Base-by-base conservation (phyloP, 2,797 vertebrate species). In the Characodon lateralis region DNA sequence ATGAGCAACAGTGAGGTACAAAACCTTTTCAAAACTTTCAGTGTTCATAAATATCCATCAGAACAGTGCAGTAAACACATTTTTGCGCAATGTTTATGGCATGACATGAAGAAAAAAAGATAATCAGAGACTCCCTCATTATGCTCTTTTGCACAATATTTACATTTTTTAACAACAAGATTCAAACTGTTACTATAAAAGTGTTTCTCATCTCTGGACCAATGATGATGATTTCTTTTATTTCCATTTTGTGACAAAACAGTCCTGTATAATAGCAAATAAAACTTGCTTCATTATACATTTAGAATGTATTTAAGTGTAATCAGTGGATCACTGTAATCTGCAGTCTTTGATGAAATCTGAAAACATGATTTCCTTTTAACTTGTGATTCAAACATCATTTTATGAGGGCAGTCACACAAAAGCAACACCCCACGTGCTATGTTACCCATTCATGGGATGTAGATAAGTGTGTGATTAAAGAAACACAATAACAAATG, bases 1-100 rank as follows among this genome's bases (percentile, higher is more conserved):
- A 96, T 99, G 96, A 98, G 95, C 80, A 99, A 98, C 95, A 99
- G 96, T 1, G 97, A 99, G 98, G 98, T 99, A 96, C 9, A 76
- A 31, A 3, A 24, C 24, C 31, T 77, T 66, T 0, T 22, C 26
- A 28, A 55, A 14, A 24, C 16, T 61, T 59, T 46, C 13, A 56
- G n/a, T 1, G n/a, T 73, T 46, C 3, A 73, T 24, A 65, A 65
- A 65, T 65, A 18, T 39, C 31, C 3, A 66, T 66, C 63, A 20
- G 28, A 65, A 22, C 31, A 1, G 6, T 39, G 7, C 31, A 65
- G 20, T 39, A 39, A 16, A 41, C 39, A 2, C 7, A 18, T 7
- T 63, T 16, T 63, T 9, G 7, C 35, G 6, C 16, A 63, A 9
- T 18, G 5, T 63, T 31, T 63, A 6, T 63, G 59, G 59, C 16